These are phyloP conservation scores for Strix uralensis DNA, from an alignment of 2,113 vertebrate genomes.

Conservation along the genomic window DNA sequence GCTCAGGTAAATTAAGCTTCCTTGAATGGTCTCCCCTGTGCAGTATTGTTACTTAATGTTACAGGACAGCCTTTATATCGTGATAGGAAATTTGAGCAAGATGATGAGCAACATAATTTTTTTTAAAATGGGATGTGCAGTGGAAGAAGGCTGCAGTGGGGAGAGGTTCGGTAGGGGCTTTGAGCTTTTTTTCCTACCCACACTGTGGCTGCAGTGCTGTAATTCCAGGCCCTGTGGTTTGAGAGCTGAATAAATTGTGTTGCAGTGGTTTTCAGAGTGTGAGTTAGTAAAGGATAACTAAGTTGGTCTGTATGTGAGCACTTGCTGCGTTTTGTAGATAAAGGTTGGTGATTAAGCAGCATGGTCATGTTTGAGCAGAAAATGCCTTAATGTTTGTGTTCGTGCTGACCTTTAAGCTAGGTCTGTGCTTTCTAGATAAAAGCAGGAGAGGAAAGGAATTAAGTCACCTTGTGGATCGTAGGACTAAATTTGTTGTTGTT, in stretches of 20 bases:
- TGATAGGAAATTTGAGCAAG: background rate
- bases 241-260: background rate
- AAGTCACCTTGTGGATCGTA: background rate
- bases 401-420: background rate
- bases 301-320: background rate
- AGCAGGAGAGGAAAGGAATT: background rate
- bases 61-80: background rate
- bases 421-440: background rate
- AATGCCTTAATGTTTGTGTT: background rate
- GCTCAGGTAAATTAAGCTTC: background rate
- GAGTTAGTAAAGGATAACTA: background rate
- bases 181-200: background rate
- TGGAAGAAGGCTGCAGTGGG: background rate
- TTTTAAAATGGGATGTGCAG: background rate
- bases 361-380: background rate
- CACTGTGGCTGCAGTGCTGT: background rate
- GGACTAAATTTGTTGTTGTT: background rate
- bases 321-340: background rate
- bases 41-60: background rate
- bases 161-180: background rate
- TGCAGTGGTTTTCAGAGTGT: background rate
- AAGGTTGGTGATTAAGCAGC: background rate
- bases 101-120: background rate
- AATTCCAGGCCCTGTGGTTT: background rate
- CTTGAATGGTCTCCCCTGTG: background rate